These are phyloP conservation scores for Maylandia zebra DNA, from an alignment of 2,113 vertebrate species.

Conservation along the genomic window DNA sequence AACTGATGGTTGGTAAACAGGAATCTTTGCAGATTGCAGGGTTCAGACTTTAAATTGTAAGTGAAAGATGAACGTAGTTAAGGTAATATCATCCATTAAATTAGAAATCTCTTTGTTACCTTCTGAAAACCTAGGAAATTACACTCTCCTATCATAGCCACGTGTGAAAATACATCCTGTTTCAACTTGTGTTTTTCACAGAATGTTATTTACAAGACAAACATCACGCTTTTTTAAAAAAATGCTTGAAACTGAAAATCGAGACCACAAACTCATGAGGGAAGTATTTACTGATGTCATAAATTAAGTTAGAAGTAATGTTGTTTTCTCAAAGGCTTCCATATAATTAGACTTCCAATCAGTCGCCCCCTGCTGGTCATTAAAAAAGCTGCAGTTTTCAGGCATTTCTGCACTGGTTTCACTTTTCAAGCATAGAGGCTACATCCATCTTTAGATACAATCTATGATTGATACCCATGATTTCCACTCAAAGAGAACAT, in stretches of 20 bases:
- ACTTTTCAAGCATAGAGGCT: not conserved
- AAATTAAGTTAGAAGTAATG: not conserved
- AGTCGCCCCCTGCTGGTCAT: not conserved
- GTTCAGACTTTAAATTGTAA: not conserved
- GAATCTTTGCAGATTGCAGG: not conserved
- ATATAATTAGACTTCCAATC: not conserved
- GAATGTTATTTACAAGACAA: not conserved
- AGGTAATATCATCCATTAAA: not conserved
- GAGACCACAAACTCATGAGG: not conserved
- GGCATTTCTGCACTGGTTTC: not conserved
- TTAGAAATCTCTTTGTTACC: not conserved
- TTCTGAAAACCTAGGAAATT: not conserved
- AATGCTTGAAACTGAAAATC: not conserved
- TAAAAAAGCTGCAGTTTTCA: not conserved
- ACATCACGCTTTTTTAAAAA: not conserved
- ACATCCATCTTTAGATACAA: not conserved
- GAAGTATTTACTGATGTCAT: not conserved
- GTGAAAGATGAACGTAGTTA: not conserved
- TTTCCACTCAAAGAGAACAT: conserved; percentile 24
- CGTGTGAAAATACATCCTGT: not conserved
- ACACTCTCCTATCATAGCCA: not conserved
- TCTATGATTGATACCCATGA: not conserved
- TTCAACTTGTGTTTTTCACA: not conserved
- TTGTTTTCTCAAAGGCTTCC: not conserved
- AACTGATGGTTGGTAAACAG: not conserved